These are phyloP conservation scores for Liopterus haemorrhoidalis DNA, from an alignment of 2,888 invertebrate species.

Conservation along the genomic window DNA sequence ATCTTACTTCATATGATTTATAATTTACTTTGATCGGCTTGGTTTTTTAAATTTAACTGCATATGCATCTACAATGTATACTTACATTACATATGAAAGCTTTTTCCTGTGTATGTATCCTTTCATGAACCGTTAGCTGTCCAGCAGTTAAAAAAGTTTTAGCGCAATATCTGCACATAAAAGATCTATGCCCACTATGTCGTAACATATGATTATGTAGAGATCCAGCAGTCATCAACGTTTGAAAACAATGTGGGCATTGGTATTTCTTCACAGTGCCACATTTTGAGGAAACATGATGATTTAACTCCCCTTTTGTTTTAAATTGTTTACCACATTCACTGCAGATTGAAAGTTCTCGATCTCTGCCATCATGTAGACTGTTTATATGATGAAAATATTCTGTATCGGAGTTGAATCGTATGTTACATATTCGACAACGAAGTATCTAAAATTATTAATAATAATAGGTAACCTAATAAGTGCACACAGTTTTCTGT, in stretches of 20 bases:
- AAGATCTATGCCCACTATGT: slow-evolving; percentile 36
- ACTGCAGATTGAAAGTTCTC: slow-evolving; percentile 42
- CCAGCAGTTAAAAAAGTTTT: slow-evolving; percentile 40
- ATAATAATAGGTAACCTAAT: neutral
- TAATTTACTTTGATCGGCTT: too few species aligned
- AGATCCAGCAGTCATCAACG: slow-evolving; percentile 40
- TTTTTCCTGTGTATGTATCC: slow-evolving; percentile 41
- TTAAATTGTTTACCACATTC: slow-evolving; percentile 47
- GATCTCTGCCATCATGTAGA: slow-evolving; percentile 42
- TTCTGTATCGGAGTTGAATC: slow-evolving; percentile 40
- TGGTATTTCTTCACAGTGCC: slow-evolving; percentile 44
- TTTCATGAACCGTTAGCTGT: slow-evolving; percentile 40
- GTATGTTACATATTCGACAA: slow-evolving; percentile 25
- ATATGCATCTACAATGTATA: too few species aligned
- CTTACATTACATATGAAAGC: slow-evolving; percentile 40
- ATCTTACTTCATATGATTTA: too few species aligned
- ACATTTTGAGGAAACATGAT: slow-evolving; percentile 43
- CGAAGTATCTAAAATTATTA: slow-evolving; percentile 18
- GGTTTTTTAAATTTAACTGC: too few species aligned
- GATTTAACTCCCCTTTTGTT: slow-evolving; percentile 42
- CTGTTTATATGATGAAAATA: slow-evolving; percentile 43
- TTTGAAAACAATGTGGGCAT: slow-evolving; percentile 41
- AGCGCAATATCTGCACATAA: slow-evolving; percentile 42
- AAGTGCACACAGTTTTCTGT: too few species aligned
- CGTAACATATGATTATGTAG: slow-evolving; percentile 39